Percentiles rank a stretch among this genome's conserved stretches.
These are phyloP conservation scores for Lytechinus pictus DNA, from an alignment of 35 echinoderm and acorn worm genomes.

Conservation along the genomic window DNA sequence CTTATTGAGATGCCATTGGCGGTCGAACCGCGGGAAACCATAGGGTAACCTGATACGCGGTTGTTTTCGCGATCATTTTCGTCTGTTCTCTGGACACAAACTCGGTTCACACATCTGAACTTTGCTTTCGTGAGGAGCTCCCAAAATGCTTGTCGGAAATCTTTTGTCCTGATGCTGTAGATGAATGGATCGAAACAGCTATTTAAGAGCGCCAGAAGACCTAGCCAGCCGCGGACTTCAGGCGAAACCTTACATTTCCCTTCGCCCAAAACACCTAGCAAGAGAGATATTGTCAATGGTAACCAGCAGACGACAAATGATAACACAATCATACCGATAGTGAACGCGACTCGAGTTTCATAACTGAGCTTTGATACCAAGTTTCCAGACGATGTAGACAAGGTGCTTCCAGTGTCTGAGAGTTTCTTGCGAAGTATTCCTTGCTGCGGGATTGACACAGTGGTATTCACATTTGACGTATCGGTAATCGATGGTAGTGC, in stretches of 20 bases:
- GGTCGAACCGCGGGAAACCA: not conserved
- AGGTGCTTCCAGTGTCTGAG: not conserved
- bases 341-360: slow-evolving; percentile 25
- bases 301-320: slow-evolving; percentile 40
- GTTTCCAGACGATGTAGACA: not conserved
- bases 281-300: slow-evolving; percentile 5
- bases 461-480: not conserved
- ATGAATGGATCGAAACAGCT: slow-evolving; percentile 31
- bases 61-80: not conserved
- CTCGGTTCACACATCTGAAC: not conserved
- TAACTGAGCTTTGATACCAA: not conserved
- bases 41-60: not conserved
- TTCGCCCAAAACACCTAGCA: not conserved
- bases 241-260: not conserved
- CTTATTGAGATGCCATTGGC: not conserved
- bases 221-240: slow-evolving; percentile 37
- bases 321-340: slow-evolving; percentile 28
- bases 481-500: not conserved
- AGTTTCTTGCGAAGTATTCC: not conserved
- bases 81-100: not conserved
- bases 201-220: slow-evolving; percentile 5
- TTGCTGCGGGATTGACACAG: not conserved
- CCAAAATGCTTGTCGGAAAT: not conserved
- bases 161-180: slow-evolving; percentile 34
- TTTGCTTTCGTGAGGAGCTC: not conserved